Percentiles rank a stretch among this genome's conserved stretches.
Conservation (phyloP, 2,113 vertebrate species). For the Corynorhinus townsendii region DNA sequence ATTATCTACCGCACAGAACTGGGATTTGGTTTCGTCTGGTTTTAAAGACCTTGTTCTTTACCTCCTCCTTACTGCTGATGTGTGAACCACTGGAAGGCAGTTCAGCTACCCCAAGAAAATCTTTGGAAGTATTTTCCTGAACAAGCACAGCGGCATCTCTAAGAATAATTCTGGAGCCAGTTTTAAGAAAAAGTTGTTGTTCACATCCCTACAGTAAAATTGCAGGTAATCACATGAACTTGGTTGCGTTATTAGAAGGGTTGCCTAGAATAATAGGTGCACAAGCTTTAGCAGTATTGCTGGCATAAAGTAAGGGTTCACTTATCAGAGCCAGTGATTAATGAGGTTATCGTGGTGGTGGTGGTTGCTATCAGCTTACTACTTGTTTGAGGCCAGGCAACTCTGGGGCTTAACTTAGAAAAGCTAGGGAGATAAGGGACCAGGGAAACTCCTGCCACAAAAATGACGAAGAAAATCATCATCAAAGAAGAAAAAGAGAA, state of each 20-base stretch:
- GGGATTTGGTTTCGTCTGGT: background rate
- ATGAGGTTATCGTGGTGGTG: background rate
- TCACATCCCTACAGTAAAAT: background rate
- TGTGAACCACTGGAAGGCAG: background rate
- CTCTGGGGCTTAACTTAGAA: background rate
- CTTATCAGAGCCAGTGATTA: background rate
- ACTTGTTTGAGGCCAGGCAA: background rate
- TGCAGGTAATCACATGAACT: background rate
- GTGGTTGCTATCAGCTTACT: background rate
- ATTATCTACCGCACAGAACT: background rate
- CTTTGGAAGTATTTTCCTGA: constrained; percentile 5
- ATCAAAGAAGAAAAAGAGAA: background rate
- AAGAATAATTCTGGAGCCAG: background rate
- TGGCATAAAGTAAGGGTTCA: background rate
- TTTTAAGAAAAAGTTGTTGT: background rate
- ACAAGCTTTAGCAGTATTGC: background rate
- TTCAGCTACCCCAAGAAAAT: background rate
- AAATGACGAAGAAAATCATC: background rate
- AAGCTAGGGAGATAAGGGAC: background rate
- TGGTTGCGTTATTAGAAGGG: background rate
- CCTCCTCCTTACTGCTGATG: background rate
- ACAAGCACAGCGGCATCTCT: background rate
- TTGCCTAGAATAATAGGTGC: background rate
- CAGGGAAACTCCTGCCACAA: background rate
- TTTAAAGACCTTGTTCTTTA: background rate